Base-by-base conservation (phyloP, 2,113 vertebrate species). In the Phalacrocorax pelagicus region DNA sequence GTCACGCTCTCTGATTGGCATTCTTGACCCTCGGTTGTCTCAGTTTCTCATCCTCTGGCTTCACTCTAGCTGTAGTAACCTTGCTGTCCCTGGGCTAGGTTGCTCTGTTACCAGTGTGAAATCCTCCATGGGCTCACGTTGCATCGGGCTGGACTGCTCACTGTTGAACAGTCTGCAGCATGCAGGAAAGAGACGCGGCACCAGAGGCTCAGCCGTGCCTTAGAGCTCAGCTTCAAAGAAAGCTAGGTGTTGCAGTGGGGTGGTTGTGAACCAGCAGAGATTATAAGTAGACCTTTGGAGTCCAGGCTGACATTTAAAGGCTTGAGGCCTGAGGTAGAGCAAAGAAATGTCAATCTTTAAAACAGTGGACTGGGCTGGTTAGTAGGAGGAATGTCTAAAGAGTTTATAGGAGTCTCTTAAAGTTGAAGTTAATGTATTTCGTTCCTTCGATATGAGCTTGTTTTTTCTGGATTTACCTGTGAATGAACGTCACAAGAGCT, bases 291-390 rank as follows among this genome's bases (percentile, higher is more conserved):
- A 92, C 83, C 86, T 95, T 86, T 91, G 71, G 92, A 91, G 89
- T 52, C 58, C 44, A 34, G n/a, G 47, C 42, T 92, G 94, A 88
- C 78, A 88, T 96, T 94, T 92, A 84, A 93, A 91, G 74, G 42
- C 67, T 92, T 11, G 78, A 94, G 81, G 84, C 62, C 81, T 85
- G 74, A 81, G 73, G 84, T 15, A 92, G 70, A 95, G 89, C 81
- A 88, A 96, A 82, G 91, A 96, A 96, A 91, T 81, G 84, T 81
- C 78, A 95, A 10, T 81, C 87, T 94, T 91, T 81, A 75, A 73
- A 84, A 65, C 62, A 86, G 32, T 1, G 40, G 61, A n/a, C 36
- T 5, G 49, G 55, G 62, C 66, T 88, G 87, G 62, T 61, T 90
- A 67, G 85, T n/a, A 40, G 55, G 81, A 86, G 47, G 67, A 91